Evolutionary conservation across 1,140 invertebrate species (phyloP).

Genomic region (Zaprionus kolodkinae): DNA sequence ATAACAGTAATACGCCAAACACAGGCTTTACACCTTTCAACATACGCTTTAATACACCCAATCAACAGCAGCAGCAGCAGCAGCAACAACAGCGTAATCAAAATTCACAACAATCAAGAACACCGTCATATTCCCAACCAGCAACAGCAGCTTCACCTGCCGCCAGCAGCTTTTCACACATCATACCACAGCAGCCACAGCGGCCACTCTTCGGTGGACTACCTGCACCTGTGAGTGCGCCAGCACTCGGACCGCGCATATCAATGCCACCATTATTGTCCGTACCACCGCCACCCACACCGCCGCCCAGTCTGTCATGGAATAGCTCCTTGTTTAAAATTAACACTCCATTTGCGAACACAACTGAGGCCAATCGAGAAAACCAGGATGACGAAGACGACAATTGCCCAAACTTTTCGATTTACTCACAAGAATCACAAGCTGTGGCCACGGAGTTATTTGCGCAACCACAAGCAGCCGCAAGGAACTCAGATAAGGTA

Average conservation of each 20-base stretch:
- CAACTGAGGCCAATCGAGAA: conserved; percentile 58
- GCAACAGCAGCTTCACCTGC: conserved; percentile 15
- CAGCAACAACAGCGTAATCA: conserved; percentile 79
- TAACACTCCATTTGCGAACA: conserved; percentile 35
- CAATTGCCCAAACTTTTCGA: conserved; percentile 92
- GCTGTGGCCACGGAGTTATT: conserved; percentile 87
- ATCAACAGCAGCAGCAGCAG: conserved; percentile 82
- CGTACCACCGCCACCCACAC: conserved; percentile 75
- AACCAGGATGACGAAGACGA: conserved; percentile 87
- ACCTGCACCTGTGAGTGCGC: conserved; percentile 41
- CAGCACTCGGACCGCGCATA: conserved; percentile 22
- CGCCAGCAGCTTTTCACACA: conserved; percentile 39
- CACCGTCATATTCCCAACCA: conserved; percentile 22
- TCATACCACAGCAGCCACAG: conserved; percentile 41
- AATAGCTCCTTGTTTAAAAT: conserved; percentile 72
- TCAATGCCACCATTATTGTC: conserved; percentile 55
- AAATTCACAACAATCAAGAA: conserved; percentile 20
- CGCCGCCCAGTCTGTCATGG: conserved; percentile 64
- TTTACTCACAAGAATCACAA: conserved; percentile 92
- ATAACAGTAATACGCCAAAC: conserved; percentile 36
- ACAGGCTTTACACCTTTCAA: conserved; percentile 70
- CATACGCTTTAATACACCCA: conserved; percentile 70
- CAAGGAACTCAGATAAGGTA: conserved; percentile 67
- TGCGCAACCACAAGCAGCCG: conserved; percentile 45
- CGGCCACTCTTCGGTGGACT: conserved; percentile 49